Base-by-base conservation (phyloP, 2,888 invertebrate genomes). In the Aporophyla nigra region DNA sequence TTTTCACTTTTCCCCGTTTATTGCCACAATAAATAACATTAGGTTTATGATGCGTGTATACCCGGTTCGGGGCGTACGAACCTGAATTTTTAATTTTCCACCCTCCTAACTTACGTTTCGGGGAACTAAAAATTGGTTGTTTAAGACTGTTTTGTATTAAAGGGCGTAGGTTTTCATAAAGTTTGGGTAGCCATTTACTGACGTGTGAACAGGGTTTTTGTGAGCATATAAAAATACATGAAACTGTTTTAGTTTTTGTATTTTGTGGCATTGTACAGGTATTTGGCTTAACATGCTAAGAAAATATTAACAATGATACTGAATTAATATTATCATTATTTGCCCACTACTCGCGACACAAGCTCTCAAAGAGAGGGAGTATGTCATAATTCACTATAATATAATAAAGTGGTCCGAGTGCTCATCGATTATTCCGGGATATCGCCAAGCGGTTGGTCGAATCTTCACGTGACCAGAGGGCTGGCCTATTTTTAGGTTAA, bases 21-120 rank as follows among this genome's bases (percentile, higher is more conserved):
- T 89, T 87, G 83, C 89, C 79, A 85, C 90, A 87, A 89, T 89
- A 89, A 89, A 89, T 89, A 89, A 89, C 89, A 89, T 89, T 89
- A 88, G 85, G 87, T 89, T 89, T 89, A 89, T 88, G 89, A 88
- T 76, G 89, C 87, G 88, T 88, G 87, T 86, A 84, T 87, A 89
- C 80, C 80, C 75, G 27, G 78, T 59, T 49, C 51, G 83, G 68
- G 74, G 83, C 72, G 85, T 69, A 80, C 72, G 66, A 73, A 79
- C 49, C 80, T 86, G 85, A 88, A 88, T 84, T 86, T 86, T 86
- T 85, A 85, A 85, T 86, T 86, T 79, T 75, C 69, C 68, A 49
- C 80, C 71, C 59, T 72, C 74, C 69, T 76, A 62, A 56, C 70
- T 76, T 81, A 65, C 53, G 75, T 77, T 83, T 74, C 72, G 77